Conservation (phyloP, 1,140 invertebrate genomes). For the Pectinophora gossypiella region DNA sequence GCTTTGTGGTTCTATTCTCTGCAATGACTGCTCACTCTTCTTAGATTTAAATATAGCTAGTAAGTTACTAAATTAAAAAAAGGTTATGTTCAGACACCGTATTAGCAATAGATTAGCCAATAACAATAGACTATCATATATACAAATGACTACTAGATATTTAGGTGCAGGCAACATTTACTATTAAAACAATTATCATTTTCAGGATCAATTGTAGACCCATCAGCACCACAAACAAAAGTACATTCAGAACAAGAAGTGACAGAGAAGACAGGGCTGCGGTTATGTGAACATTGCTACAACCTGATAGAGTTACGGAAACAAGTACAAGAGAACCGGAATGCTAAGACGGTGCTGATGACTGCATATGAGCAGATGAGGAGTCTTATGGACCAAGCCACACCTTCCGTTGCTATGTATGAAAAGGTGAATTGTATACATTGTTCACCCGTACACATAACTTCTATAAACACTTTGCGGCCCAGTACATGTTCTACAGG, state of each 20-base stretch:
- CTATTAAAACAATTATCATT: too few species aligned
- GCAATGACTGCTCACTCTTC: slow-evolving; percentile 94
- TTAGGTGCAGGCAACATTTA: too few species aligned
- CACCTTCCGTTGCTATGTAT: slow-evolving; percentile 87
- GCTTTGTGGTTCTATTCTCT: slow-evolving; percentile 96
- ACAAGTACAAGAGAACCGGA: slow-evolving; percentile 86
- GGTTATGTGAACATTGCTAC: slow-evolving; percentile 90
- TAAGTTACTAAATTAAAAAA: too few species aligned
- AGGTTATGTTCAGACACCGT: too few species aligned
- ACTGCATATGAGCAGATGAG: slow-evolving; percentile 90
- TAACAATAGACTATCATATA: too few species aligned
- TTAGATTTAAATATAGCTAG: slow-evolving; percentile 89
- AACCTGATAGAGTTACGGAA: slow-evolving; percentile 88
- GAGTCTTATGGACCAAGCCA: slow-evolving; percentile 84
- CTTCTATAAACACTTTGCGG: too few species aligned
- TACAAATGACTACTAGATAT: too few species aligned
- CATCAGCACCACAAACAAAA: slow-evolving; percentile 68
- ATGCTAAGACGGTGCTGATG: slow-evolving; percentile 85
- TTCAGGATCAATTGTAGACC: slow-evolving; percentile 74
- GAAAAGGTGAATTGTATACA: slow-evolving; percentile 87
- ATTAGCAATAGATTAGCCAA: too few species aligned
- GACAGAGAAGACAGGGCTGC: slow-evolving; percentile 77
- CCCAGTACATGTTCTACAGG: too few species aligned
- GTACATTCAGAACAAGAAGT: slow-evolving; percentile 63
- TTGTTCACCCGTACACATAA: too few species aligned